Conservation (phyloP, 2,888 invertebrate genomes). For the Pseudococcus viburni region DNA sequence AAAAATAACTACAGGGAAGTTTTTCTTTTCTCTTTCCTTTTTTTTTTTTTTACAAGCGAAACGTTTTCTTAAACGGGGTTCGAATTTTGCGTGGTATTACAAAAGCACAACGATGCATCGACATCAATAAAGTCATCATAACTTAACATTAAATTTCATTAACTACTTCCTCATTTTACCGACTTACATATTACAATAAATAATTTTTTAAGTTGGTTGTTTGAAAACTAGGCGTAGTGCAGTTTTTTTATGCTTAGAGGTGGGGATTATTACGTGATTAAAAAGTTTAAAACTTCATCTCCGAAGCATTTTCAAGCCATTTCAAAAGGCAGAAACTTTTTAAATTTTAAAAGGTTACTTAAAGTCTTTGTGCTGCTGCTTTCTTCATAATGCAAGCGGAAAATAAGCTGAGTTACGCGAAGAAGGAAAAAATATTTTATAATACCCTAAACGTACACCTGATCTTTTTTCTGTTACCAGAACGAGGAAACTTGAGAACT, state of each 20-base stretch:
- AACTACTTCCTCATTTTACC: conserved; percentile 40
- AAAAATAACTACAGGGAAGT: not conserved
- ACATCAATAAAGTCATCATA: conserved; percentile 43
- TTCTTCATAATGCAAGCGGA: conserved; percentile 58
- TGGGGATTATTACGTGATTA: conserved; percentile 57
- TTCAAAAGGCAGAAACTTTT: conserved; percentile 57
- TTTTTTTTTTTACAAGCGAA: not conserved
- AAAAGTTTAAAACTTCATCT: conserved; percentile 58
- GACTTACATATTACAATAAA: conserved; percentile 53
- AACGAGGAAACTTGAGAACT: conserved; percentile 43
- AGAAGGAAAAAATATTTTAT: conserved; percentile 57
- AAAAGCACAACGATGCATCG: not conserved
- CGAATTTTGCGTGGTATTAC: not conserved
- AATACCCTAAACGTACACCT: conserved; percentile 56
- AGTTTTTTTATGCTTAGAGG: conserved; percentile 38
- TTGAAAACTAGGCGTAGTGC: conserved; percentile 58
- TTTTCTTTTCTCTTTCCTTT: not conserved
- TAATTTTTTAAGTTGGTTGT: conserved; percentile 57
- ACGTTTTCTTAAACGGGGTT: not conserved
- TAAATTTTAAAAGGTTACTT: conserved; percentile 59
- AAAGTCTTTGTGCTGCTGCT: conserved; percentile 50
- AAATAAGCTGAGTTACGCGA: conserved; percentile 58
- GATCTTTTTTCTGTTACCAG: conserved; percentile 53
- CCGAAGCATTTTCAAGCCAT: conserved; percentile 55
- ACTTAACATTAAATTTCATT: conserved; percentile 50